Evolutionary conservation across 2,888 invertebrate genomes (phyloP).

Genomic region (Harpalus rubripes): DNA sequence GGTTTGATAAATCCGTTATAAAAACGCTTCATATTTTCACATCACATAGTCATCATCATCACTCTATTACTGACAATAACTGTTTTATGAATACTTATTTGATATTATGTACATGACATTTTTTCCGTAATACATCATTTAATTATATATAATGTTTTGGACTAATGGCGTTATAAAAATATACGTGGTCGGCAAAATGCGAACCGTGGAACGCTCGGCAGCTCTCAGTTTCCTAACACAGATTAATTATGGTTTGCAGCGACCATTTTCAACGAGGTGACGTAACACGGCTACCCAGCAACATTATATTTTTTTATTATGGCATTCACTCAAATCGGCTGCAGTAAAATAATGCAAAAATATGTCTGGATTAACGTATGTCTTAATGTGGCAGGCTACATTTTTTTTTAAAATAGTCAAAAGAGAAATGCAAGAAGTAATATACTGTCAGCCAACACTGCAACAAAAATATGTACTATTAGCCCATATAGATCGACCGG

Average conservation of each 20-base stretch:
- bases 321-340: slow-evolving; percentile 43
- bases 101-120: slow-evolving; percentile 31
- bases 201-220: slow-evolving; percentile 31
- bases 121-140: slow-evolving; percentile 49
- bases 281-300: slow-evolving; percentile 3
- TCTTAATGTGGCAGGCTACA: slow-evolving; percentile 9
- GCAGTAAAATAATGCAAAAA: slow-evolving; percentile 32
- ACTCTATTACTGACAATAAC: slow-evolving; percentile 24
- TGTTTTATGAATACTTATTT: slow-evolving; percentile 4
- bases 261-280: slow-evolving; percentile 50
- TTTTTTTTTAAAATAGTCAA: no score
- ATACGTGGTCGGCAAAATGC: slow-evolving; percentile 44
- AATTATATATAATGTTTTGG: slow-evolving; percentile 43
- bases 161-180: slow-evolving; percentile 59
- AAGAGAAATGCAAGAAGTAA: background rate
- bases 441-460: background rate
- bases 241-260: slow-evolving; percentile 60
- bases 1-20: background rate
- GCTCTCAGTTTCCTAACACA: slow-evolving; percentile 47
- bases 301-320: slow-evolving; percentile 48
- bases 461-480: background rate
- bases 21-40: slow-evolving; percentile 10
- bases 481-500: no score
- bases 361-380: slow-evolving; percentile 28
- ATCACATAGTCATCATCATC: slow-evolving; percentile 21